Percentiles rank a stretch among this genome's conserved stretches.
Evolutionary conservation across 2,113 vertebrate genomes (phyloP).

Genomic region (Chamaetylas fuelleborni): DNA sequence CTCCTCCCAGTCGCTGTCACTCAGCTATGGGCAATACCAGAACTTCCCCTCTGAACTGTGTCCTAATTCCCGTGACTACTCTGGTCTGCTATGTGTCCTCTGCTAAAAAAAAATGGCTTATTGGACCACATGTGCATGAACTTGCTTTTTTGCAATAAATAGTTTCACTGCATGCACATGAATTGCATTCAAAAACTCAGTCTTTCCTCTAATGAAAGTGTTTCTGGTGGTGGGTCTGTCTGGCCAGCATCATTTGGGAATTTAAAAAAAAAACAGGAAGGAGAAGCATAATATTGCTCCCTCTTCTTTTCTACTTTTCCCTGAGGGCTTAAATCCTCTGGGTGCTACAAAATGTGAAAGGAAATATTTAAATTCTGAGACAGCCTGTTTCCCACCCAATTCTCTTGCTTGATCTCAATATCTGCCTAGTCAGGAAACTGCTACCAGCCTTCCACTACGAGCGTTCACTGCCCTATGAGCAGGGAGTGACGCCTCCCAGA

Average conservation of each 20-base stretch:
- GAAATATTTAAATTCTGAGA: neutral
- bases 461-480: neutral
- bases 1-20: constrained; percentile 6
- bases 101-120: neutral
- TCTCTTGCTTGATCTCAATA: neutral
- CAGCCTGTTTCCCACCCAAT: neutral
- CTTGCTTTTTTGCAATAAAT: neutral
- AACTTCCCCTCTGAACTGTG: constrained; percentile 8
- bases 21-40: neutral
- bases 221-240: neutral
- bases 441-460: neutral
- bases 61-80: neutral
- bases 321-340: neutral
- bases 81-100: neutral
- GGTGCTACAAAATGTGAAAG: neutral
- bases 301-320: neutral
- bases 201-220: neutral
- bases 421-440: neutral
- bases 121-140: neutral
- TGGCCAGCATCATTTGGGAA: neutral
- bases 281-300: neutral
- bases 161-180: neutral
- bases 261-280: too few relatives aligned
- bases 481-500: neutral
- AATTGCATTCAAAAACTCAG: neutral